Conservation (phyloP, 2,888 invertebrate genomes). For the Tricholauxania praeusta region DNA sequence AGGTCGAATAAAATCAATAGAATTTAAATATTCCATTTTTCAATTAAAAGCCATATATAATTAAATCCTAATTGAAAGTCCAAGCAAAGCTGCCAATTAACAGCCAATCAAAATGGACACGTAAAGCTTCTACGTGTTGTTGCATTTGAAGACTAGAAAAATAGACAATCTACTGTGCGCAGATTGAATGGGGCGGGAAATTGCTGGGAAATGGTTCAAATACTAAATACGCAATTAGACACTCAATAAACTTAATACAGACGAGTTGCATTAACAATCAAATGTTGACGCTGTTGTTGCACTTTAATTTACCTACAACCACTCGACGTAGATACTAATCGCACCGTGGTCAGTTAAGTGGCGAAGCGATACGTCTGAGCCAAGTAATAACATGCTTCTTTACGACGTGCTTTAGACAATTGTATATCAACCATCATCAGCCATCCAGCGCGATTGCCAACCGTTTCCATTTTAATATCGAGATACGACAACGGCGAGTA, state of each 20-base stretch:
- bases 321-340: not conserved
- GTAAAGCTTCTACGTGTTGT: not conserved
- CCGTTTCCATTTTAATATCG: too few species aligned
- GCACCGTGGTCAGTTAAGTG: too few species aligned
- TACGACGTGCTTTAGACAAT: too few species aligned
- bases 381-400: too few species aligned
- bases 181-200: too few species aligned
- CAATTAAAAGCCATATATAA: not conserved
- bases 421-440: too few species aligned
- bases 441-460: too few species aligned
- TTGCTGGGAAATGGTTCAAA: conserved; percentile 9
- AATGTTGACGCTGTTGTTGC: not conserved
- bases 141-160: too few species aligned
- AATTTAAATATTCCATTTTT: conserved; percentile 9
- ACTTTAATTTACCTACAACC: conserved; percentile 1
- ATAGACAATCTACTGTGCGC: too few species aligned
- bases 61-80: conserved; percentile 27
- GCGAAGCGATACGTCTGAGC: too few species aligned
- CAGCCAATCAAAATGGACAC: conserved; percentile 12
- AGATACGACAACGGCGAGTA: too few species aligned
- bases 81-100: conserved; percentile 22
- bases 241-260: conserved; percentile 26
- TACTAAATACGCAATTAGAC: conserved; percentile 28
- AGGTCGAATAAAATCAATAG: conserved; percentile 8
- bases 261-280: not conserved